A percentile compares a stretch with the other conserved stretches of the same genome.
Evolutionary conservation across 2,797 vertebrate genomes (phyloP).

Genomic region (Mastacembelus armatus): DNA sequence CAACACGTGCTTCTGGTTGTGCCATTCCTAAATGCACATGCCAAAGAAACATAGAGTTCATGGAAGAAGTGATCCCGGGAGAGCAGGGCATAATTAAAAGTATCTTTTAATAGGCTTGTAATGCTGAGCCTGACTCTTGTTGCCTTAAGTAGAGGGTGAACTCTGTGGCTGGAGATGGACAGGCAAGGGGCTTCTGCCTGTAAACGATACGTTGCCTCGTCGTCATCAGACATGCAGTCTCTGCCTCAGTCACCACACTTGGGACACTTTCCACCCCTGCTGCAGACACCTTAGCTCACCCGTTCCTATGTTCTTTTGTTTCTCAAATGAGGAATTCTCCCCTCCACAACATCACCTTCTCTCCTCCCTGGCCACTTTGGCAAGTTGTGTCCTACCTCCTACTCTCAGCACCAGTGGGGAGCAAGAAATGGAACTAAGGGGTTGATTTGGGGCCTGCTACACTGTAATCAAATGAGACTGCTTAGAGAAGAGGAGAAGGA

Average conservation of each 20-base stretch:
- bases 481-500: constrained; percentile 71
- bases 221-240: constrained; percentile 84
- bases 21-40: constrained; percentile 83
- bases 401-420: constrained; percentile 60
- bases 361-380: constrained; percentile 64
- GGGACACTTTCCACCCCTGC: constrained; percentile 42
- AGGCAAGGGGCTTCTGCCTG: constrained; percentile 73
- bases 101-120: constrained; percentile 82
- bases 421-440: constrained; percentile 63
- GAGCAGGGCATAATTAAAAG: constrained; percentile 78
- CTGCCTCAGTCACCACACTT: constrained; percentile 73
- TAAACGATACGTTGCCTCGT: constrained; percentile 80
- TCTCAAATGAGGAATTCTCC: constrained; percentile 67
- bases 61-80: constrained; percentile 74
- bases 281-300: constrained; percentile 57
- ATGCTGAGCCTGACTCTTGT: constrained; percentile 80
- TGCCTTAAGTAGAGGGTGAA: constrained; percentile 81
- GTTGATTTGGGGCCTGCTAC: constrained; percentile 75
- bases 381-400: constrained; percentile 73
- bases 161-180: constrained; percentile 79
- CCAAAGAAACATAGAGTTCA: constrained; percentile 73
- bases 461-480: constrained; percentile 83
- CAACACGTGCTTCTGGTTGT: constrained; percentile 79
- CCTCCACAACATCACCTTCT: constrained; percentile 58
- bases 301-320: constrained; percentile 68